Percentiles rank a stretch among this genome's conserved stretches.
These are phyloP conservation scores for Coracopsis vasa DNA, from an alignment of 2,113 vertebrate species.

Conservation along the genomic window DNA sequence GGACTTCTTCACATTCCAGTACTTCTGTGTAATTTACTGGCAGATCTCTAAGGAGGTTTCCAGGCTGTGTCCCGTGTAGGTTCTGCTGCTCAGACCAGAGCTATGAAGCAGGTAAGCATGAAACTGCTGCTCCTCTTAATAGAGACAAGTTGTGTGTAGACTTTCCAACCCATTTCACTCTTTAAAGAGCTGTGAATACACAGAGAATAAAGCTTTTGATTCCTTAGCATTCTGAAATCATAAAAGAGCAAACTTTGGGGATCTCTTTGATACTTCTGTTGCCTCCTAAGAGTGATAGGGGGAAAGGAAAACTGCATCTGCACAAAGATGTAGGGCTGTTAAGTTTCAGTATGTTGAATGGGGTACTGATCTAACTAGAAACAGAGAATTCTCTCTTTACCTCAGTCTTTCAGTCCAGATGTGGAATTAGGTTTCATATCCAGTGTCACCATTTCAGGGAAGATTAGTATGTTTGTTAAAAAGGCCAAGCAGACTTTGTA, in stretches of 20 bases:
- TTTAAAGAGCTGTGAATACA: background rate
- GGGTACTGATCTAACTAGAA: background rate
- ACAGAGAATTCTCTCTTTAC: background rate
- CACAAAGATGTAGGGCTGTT: background rate
- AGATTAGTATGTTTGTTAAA: rapidly evolving
- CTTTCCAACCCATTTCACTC: background rate
- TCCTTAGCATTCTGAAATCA: rapidly evolving
- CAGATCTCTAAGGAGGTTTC: background rate
- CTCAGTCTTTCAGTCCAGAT: rapidly evolving
- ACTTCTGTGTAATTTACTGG: rapidly evolving
- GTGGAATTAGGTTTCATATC: rapidly evolving
- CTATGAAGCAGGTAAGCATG: slow-evolving; percentile 93
- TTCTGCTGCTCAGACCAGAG: slow-evolving; percentile 97
- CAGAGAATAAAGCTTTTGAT: background rate
- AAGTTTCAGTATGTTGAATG: background rate
- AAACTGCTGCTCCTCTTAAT: rapidly evolving
- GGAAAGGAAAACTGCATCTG: background rate
- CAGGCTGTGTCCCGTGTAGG: slow-evolving; percentile 90
- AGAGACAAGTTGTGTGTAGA: rapidly evolving
- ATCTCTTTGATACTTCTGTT: background rate
- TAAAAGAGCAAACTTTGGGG: background rate
- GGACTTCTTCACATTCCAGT: rapidly evolving
- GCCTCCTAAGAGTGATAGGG: background rate
- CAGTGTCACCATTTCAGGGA: background rate
- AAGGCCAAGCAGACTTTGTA: background rate